Evolutionary conservation across 2,113 vertebrate genomes (phyloP).

Genomic region (Pteruthius melanotis): DNA sequence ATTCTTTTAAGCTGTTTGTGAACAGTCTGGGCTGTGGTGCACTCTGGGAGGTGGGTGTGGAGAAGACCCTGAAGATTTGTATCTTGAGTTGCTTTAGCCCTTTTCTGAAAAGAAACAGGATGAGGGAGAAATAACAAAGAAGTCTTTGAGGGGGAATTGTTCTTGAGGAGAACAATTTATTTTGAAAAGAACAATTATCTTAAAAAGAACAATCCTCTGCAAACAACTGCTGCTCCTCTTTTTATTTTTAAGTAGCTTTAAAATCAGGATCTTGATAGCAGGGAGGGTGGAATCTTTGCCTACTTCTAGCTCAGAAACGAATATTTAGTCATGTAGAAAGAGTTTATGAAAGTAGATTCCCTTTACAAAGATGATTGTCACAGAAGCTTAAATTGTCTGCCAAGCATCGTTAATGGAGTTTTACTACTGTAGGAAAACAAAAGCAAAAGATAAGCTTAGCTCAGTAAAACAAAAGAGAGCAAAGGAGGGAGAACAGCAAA

Average conservation of each 20-base stretch:
- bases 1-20: background rate
- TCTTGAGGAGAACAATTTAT: background rate
- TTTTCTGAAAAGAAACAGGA: background rate
- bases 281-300: background rate
- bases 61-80: background rate
- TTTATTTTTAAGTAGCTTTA: constrained; percentile 30
- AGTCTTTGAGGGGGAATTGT: background rate
- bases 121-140: background rate
- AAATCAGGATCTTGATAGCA: constrained; percentile 1
- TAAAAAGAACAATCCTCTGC: background rate
- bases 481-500: background rate
- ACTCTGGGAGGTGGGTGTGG: background rate
- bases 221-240: background rate
- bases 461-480: constrained; percentile 53
- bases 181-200: background rate
- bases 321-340: constrained; percentile 50
- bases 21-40: background rate
- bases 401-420: constrained; percentile 60
- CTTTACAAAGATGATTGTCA: constrained; percentile 67
- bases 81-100: background rate
- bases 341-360: constrained; percentile 59
- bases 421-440: constrained; percentile 70
- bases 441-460: constrained; percentile 65
- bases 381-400: constrained; percentile 67
- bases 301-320: background rate